Base-by-base conservation (phyloP, 2,113 vertebrate genomes). In the Cynoglossus semilaevis region DNA sequence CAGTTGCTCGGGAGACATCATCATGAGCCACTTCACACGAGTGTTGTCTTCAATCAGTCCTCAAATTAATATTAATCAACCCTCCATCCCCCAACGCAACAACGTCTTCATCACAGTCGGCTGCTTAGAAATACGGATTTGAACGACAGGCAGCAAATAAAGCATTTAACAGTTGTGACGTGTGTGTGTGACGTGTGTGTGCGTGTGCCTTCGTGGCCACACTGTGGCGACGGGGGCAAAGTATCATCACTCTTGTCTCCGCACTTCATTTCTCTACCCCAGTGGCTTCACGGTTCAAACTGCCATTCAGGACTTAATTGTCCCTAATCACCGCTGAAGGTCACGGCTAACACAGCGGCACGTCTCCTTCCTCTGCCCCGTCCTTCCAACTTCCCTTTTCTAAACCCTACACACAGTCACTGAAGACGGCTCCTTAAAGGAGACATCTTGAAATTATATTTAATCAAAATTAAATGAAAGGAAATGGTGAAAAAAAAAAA, bases 1-100 rank as follows among this genome's bases (percentile, higher is more conserved):
- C 83, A 75, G 87, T 80, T 52, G 78, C 83, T 81, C 82, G 67
- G 81, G 77, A 85, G 84, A 87, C 79, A 77, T 80, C 72, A 81
- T 77, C 83, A 74, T 49, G 73, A 85, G 81, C 77, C 72, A 76
- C 84, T 87, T 81, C 79, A 77, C 72, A 77, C 53, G 63, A 85
- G 75, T 72, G 78, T 79, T 81, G 83, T 80, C 72, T 87, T 86
- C 81, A 88, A 86, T 88, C 85, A 83, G 72, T 66, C 43, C 67
- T 79, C 47, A 56, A 86, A 87, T 88, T 87, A 81, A 88, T 87
- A 87, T 85, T 85, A 86, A 86, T 83, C 70, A 81, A 29, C 48
- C 22, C 72, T 22, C 66, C 70, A 17, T 29, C 54, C 65, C 55
- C 62, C 37, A 40, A 50, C 53, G 77, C 69, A 85, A 81, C 82